Conservation (phyloP, 2,888 invertebrate genomes). For the Eupithecia exiguata region DNA sequence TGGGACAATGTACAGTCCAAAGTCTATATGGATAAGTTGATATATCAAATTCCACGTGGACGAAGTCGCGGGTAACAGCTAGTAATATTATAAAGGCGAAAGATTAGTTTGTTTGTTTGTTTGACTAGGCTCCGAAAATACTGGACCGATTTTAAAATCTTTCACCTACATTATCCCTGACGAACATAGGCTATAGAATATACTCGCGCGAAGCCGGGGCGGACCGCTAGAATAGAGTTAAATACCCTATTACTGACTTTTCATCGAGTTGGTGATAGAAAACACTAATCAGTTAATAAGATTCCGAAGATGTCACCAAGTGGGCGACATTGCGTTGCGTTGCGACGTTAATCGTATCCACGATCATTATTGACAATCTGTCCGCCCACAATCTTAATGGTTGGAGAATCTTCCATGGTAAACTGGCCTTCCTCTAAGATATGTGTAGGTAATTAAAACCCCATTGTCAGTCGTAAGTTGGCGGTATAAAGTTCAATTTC, state of each 20-base stretch:
- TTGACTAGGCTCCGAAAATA: too few relatives aligned
- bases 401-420: background rate
- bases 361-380: constrained; percentile 15
- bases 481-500: background rate
- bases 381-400: constrained; percentile 1
- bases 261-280: background rate
- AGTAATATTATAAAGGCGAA: too few relatives aligned
- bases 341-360: constrained; percentile 2
- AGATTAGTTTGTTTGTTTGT: too few relatives aligned
- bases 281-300: background rate
- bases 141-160: too few relatives aligned
- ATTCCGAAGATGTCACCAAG: constrained; percentile 7
- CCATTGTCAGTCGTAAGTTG: background rate
- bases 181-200: too few relatives aligned
- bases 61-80: too few relatives aligned
- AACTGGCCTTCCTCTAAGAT: background rate
- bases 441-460: background rate
- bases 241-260: background rate
- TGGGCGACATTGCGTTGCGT: constrained; percentile 3
- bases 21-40: too few relatives aligned
- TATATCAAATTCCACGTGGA: too few relatives aligned
- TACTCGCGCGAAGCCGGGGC: too few relatives aligned
- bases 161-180: too few relatives aligned
- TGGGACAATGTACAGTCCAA: too few relatives aligned
- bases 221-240: too few relatives aligned